Evolutionary conservation across 37 sponge, comb jelly and placozoan genomes (phyloP), one percentile per base, ranked within the genome.

Genomic region (Theonella swinhoei): DNA sequence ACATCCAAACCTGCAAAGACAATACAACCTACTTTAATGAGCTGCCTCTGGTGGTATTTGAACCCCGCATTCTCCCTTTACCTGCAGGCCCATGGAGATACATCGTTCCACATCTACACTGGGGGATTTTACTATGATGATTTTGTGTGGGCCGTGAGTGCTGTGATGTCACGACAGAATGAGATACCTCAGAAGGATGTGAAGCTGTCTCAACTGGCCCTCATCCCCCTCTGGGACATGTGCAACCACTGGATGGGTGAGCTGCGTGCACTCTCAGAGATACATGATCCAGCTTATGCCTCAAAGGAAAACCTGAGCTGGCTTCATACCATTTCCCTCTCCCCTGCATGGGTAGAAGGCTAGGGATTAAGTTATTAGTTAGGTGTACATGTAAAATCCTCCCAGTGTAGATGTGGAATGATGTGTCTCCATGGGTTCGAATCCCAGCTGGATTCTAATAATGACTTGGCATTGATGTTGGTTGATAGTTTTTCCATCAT

Each of bases 151-250:
- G 91, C 90, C 0, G 94, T 94, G 32, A 87, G 85, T 8, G 74
- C 80, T 4, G 94, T 94, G 17, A 90, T 87, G 85, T 88, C 94
- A 2, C 84, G 94, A 5, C 91, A 90, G 82, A 94, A 94, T 74
- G 85, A 90, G 58, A 85, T 94, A 1, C 86, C 90, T 4, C 68
- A 83, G 20, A 59, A 4, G 3, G 79, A 38, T 0, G 14, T 8
- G 1, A n/a, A 22, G 5, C 32, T n/a, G 9, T 24, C 29, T 29
- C 31, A 64, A 1, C 85, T 90, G 28, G 91, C 88, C 34, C 87
- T 94, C 31, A 88, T 94, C 28, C 94, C 94, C 17, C 70, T 88
- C 42, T 94, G 94, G 94, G 94, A 94, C 81, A 60, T 94, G 85
- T 84, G 81, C 67, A 94, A 94, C 70, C 94, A 94, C 69, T 47